Conservation (phyloP, 1,140 invertebrate species). For the Dolichoris vasculosae region DNA sequence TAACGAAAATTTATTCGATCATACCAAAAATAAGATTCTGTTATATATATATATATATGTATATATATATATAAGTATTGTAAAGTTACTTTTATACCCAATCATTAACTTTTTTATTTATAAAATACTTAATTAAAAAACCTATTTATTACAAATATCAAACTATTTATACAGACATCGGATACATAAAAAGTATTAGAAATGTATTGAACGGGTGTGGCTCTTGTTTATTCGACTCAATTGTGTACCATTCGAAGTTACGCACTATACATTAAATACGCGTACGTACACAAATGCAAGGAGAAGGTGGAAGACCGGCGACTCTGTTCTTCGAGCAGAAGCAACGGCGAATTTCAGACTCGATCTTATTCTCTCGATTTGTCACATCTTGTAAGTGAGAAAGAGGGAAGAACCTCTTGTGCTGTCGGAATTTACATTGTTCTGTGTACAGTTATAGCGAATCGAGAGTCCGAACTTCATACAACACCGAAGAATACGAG, state of each 20-base stretch:
- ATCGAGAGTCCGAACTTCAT: too few relatives aligned
- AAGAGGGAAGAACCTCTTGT: neutral
- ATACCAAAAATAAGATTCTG: too few relatives aligned
- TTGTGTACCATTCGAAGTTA: neutral
- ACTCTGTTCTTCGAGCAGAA: neutral
- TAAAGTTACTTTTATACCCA: too few relatives aligned
- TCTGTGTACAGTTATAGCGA: too few relatives aligned
- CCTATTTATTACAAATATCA: too few relatives aligned
- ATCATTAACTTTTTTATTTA: too few relatives aligned
- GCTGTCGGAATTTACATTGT: neutral
- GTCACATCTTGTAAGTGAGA: neutral
- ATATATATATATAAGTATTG: too few relatives aligned
- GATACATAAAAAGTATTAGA: neutral
- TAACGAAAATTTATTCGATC: too few relatives aligned
- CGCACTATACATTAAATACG: neutral
- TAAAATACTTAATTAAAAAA: too few relatives aligned
- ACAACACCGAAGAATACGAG: neutral
- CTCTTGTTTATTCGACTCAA: neutral
- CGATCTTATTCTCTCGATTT: neutral
- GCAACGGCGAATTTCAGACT: neutral
- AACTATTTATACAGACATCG: too few relatives aligned
- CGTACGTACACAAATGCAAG: neutral
- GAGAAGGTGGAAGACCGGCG: neutral
- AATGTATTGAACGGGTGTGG: neutral
- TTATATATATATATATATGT: too few relatives aligned